These are phyloP conservation scores for Drosophila malerkotliana DNA, from an alignment of 1,140 invertebrate species.

Conservation along the genomic window DNA sequence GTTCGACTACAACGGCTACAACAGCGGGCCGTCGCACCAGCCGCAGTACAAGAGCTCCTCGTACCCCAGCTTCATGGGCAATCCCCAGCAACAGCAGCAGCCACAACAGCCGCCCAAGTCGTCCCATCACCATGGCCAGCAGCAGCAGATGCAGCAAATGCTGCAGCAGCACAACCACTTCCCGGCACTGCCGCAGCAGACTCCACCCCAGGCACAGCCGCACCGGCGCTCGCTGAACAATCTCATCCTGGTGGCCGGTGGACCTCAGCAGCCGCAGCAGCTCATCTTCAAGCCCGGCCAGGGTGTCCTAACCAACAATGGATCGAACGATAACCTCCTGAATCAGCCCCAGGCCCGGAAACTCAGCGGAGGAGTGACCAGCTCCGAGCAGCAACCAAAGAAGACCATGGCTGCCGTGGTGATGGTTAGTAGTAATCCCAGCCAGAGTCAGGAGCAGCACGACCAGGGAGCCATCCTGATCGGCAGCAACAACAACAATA, in stretches of 20 bases:
- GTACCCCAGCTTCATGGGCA: constrained; percentile 84
- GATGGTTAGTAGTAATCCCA: constrained; percentile 82
- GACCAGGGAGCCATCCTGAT: constrained; percentile 16
- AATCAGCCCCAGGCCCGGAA: constrained; percentile 61
- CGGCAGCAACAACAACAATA: constrained; percentile 70
- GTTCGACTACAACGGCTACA: constrained; percentile 59
- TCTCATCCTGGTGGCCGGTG: constrained; percentile 77
- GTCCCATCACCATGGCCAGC: constrained; percentile 85
- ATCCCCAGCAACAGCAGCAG: constrained; percentile 59
- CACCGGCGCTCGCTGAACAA: constrained; percentile 81
- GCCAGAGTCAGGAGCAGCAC: constrained; percentile 45
- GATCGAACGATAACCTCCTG: constrained; percentile 48
- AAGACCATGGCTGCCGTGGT: constrained; percentile 81
- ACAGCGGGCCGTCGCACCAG: constrained; percentile 43
- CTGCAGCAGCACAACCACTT: constrained; percentile 81
- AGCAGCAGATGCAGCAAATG: constrained; percentile 75
- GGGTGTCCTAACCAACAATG: constrained; percentile 64
- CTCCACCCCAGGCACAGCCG: constrained; percentile 61
- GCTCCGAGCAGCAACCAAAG: constrained; percentile 67
- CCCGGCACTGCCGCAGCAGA: constrained; percentile 84
- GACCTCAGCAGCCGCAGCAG: constrained; percentile 77
- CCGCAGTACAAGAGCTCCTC: constrained; percentile 85
- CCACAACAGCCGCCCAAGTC: constrained; percentile 52
- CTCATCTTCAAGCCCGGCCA: constrained; percentile 76
- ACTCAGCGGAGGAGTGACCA: constrained; percentile 39